Conservation (phyloP, 2,888 invertebrate genomes). For the Anoncus sp. region DNA sequence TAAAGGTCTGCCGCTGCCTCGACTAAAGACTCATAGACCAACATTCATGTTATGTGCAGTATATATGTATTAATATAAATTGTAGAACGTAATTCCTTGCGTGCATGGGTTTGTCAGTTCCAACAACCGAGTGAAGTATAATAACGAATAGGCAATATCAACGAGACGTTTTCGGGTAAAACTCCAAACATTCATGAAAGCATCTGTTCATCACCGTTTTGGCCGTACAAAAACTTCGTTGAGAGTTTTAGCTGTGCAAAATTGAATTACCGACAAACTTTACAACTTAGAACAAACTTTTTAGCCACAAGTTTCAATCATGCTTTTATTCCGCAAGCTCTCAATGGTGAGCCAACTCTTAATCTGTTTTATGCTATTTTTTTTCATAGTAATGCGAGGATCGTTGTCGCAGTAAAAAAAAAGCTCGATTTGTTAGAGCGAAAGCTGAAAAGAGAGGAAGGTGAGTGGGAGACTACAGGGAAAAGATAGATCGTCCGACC, state of each 20-base stretch:
- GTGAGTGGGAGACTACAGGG: background rate
- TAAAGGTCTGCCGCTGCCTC: no score
- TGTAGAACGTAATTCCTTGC: no score
- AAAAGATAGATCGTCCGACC: slow-evolving; percentile 33
- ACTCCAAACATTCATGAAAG: slow-evolving; percentile 3
- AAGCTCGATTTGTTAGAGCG: slow-evolving; percentile 22
- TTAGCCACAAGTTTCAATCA: background rate
- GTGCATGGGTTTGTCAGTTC: background rate
- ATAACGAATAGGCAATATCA: background rate
- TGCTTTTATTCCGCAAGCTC: background rate
- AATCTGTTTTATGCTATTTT: no score
- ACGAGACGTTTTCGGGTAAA: background rate
- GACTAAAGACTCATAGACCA: no score
- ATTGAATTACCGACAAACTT: background rate
- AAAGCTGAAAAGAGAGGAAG: background rate
- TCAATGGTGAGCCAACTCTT: background rate
- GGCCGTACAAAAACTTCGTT: background rate
- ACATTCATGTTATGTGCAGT: no score
- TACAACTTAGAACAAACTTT: background rate
- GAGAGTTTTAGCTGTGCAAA: background rate
- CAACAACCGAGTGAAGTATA: background rate
- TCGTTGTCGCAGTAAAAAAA: background rate
- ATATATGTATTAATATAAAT: no score
- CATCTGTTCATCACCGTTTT: background rate
- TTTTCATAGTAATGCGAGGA: background rate